phyloP scores from a whole-genome alignment of 1,140 invertebrate species.

The Dreissena polymorpha region DNA sequence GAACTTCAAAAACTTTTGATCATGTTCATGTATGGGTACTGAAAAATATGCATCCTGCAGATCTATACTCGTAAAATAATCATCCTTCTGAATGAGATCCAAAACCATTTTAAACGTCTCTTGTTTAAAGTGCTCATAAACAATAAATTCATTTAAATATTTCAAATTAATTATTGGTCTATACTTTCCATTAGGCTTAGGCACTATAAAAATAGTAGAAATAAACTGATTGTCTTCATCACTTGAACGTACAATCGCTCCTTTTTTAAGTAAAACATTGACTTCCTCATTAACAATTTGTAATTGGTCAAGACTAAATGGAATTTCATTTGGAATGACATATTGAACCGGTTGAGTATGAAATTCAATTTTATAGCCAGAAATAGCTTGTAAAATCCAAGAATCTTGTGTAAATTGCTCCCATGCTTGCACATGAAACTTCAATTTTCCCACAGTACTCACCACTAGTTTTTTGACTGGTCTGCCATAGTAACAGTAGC shows the following conservation, averaged over 20 bases:
- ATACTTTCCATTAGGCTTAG: slow-evolving; percentile 43
- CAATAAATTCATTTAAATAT: slow-evolving; percentile 47
- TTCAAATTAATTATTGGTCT: slow-evolving; percentile 56
- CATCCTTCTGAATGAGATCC: slow-evolving; percentile 43
- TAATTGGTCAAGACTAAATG: background rate
- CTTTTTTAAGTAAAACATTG: slow-evolving; percentile 16
- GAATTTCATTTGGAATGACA: background rate
- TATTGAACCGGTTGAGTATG: too few species aligned
- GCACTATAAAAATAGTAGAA: slow-evolving; percentile 47
- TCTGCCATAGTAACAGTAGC: too few species aligned
- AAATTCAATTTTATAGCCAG: too few species aligned
- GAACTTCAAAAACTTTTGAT: slow-evolving; percentile 24
- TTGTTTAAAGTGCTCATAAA: slow-evolving; percentile 56
- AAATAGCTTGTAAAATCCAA: too few species aligned
- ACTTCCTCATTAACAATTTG: slow-evolving; percentile 12
- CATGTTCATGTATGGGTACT: slow-evolving; percentile 23
- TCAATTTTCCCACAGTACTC: too few species aligned
- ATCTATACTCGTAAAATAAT: slow-evolving; percentile 25
- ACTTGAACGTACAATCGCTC: background rate
- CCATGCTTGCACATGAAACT: too few species aligned
- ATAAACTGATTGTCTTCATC: slow-evolving; percentile 36
- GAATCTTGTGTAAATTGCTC: too few species aligned
- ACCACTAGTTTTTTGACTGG: too few species aligned
- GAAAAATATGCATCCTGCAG: slow-evolving; percentile 32
- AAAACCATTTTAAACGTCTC: slow-evolving; percentile 13